A percentile compares a stretch with the other conserved stretches of the same genome.
These are phyloP conservation scores for Lepidurus apus DNA, from an alignment of 1,140 invertebrate species.

Conservation along the genomic window DNA sequence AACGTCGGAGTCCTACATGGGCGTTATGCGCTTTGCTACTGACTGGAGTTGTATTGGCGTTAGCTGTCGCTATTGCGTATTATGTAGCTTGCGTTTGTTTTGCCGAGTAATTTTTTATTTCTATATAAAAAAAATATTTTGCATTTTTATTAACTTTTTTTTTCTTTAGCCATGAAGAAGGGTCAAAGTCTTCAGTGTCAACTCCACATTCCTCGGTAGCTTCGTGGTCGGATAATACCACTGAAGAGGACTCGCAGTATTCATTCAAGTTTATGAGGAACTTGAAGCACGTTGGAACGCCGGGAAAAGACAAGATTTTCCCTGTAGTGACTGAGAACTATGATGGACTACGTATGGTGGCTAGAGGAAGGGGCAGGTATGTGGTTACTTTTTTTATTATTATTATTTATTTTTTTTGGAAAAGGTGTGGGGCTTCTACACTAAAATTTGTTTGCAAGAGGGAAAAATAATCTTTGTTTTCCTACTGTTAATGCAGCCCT, in stretches of 20 bases:
- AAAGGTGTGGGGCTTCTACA: too few species aligned
- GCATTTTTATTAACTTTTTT: neutral
- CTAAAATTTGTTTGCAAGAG: too few species aligned
- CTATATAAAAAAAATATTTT: neutral
- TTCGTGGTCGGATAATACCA: neutral
- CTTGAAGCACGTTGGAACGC: neutral
- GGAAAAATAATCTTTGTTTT: neutral
- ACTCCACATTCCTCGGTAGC: constrained; percentile 9
- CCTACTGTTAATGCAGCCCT: neutral
- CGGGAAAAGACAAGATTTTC: neutral
- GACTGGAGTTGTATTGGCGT: neutral
- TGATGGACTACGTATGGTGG: neutral
- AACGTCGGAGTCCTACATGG: neutral
- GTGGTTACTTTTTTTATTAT: neutral
- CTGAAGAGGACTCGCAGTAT: neutral
- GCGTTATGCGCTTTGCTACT: neutral
- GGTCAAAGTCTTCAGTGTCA: neutral
- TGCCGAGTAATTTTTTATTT: neutral
- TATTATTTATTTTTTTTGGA: too few species aligned
- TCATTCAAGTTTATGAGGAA: neutral
- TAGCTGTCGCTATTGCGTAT: neutral
- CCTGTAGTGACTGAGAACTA: neutral
- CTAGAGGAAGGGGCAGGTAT: neutral
- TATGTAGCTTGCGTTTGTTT: neutral
- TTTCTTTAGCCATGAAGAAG: neutral